Evolutionary conservation across 2,888 invertebrate species (phyloP).

Genomic region (Taenaris catops): DNA sequence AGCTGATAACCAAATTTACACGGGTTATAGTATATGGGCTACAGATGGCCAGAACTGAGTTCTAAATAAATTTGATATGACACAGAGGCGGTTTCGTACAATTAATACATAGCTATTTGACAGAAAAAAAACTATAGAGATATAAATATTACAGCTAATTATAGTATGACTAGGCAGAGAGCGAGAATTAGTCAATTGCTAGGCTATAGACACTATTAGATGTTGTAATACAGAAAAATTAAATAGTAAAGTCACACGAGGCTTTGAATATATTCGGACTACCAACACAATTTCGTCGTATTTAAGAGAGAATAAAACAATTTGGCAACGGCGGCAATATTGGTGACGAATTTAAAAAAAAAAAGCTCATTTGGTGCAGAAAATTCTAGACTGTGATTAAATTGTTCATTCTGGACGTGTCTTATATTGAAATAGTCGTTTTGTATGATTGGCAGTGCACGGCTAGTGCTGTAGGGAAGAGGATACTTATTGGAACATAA

Average conservation of each 20-base stretch:
- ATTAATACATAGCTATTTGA: conserved; percentile 61
- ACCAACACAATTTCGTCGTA: conserved; percentile 46
- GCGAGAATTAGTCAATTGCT: conserved; percentile 76
- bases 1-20: too few relatives aligned
- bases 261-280: conserved; percentile 49
- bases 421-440: conserved; percentile 79
- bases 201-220: conserved; percentile 70
- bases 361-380: conserved; percentile 75
- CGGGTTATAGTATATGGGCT: too few relatives aligned
- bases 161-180: conserved; percentile 67
- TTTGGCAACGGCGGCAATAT: conserved; percentile 37
- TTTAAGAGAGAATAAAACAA: conserved; percentile 40
- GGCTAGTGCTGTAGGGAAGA: conserved; percentile 38
- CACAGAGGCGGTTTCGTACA: conserved; percentile 58
- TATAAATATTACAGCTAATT: conserved; percentile 45
- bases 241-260: conserved; percentile 55
- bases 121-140: conserved; percentile 54
- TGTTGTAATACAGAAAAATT: conserved; percentile 49
- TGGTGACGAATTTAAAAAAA: conserved; percentile 66
- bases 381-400: conserved; percentile 79
- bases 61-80: conserved; percentile 47
- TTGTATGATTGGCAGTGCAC: conserved; percentile 72
- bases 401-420: conserved; percentile 78
- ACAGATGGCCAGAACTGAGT: conserved; percentile 55
- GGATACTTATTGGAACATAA: conserved; percentile 37